These are phyloP conservation scores for Hafferia zeledoni DNA, from an alignment of 2,797 vertebrate species.

Conservation along the genomic window DNA sequence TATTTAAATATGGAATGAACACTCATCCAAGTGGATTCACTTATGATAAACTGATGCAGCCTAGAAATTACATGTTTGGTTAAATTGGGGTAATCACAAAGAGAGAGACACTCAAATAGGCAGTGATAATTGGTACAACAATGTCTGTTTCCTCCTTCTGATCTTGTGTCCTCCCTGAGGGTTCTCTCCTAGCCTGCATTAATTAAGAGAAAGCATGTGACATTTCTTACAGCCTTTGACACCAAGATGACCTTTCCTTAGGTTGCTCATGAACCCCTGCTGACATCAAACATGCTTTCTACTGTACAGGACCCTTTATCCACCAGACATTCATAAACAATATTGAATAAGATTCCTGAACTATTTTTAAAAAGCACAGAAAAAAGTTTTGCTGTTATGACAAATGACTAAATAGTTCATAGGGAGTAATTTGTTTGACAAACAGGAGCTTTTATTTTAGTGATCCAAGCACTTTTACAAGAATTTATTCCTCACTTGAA, in stretches of 20 bases:
- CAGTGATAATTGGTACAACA: conserved; percentile 36
- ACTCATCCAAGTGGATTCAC: conserved; percentile 41
- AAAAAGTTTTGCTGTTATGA: not conserved
- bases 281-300: conserved; percentile 17
- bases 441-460: not conserved
- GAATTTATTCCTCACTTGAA: not conserved
- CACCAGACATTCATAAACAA: not conserved
- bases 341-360: not conserved
- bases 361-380: not conserved
- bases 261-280: not conserved
- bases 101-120: conserved; percentile 16
- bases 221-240: conserved; percentile 57
- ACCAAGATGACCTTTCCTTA: conserved; percentile 20
- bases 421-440: conserved; percentile 12
- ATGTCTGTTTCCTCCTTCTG: conserved; percentile 31
- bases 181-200: conserved; percentile 1
- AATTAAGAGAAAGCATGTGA: conserved; percentile 52
- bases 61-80: conserved; percentile 55
- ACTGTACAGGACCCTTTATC: not conserved
- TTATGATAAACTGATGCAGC: conserved; percentile 47
- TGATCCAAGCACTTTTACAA: not conserved
- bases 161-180: conserved; percentile 23
- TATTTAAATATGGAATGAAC: conserved; percentile 51
- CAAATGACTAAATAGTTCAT: not conserved
- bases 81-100: conserved; percentile 44